A percentile compares a stretch with the other conserved stretches of the same genome.
Evolutionary conservation across 2,797 vertebrate species (phyloP).

Genomic region (Danionella dracula): DNA sequence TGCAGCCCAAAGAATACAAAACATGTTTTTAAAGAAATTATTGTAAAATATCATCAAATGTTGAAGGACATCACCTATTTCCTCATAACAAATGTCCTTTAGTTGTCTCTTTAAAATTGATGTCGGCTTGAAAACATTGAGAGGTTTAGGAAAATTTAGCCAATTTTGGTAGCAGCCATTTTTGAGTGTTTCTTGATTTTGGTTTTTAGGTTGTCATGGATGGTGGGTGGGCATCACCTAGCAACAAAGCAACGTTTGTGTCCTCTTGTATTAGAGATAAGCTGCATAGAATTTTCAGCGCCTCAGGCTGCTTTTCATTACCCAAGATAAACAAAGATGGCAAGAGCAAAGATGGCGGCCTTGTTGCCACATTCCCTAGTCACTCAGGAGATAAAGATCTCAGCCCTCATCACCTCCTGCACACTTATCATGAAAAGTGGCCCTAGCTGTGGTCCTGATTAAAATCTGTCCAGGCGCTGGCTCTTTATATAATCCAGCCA

Average conservation of each 20-base stretch:
- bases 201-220: conserved; percentile 12
- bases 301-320: conserved; percentile 14
- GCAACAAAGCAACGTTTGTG: conserved; percentile 35
- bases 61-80: too few species aligned
- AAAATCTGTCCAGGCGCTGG: background rate
- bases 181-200: conserved; percentile 1
- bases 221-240: conserved; percentile 35
- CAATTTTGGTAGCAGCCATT: too few species aligned
- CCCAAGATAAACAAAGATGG: conserved; percentile 22
- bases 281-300: conserved; percentile 1
- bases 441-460: background rate
- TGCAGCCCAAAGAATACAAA: too few species aligned
- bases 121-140: background rate
- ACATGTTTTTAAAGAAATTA: too few species aligned
- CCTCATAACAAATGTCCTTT: too few species aligned
- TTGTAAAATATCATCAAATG: too few species aligned
- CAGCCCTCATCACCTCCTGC: background rate
- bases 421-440: background rate
- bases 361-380: background rate
- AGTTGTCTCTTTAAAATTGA: background rate
- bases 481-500: background rate
- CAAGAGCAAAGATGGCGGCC: conserved; percentile 14
- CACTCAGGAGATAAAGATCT: conserved; percentile 8
- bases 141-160: too few species aligned
- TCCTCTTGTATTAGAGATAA: conserved; percentile 29